phyloP scores from a whole-genome alignment of 2,797 vertebrate genomes.

The Prionace glauca region DNA sequence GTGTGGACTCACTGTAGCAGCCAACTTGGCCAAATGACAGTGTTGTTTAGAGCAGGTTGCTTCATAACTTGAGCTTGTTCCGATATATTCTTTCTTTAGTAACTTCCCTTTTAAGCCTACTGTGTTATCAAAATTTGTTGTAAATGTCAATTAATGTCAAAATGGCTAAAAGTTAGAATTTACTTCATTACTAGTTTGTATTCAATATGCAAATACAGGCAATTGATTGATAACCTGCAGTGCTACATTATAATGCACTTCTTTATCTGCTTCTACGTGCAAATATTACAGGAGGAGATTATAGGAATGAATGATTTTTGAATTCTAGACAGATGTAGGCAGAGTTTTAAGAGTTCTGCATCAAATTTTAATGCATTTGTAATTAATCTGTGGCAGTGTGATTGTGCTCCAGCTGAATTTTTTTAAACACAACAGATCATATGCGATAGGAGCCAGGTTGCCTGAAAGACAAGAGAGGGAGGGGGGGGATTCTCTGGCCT shows the following conservation, averaged over 20 bases:
- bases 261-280: not conserved
- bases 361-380: slow-evolving; percentile 6
- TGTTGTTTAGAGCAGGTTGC: not conserved
- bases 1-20: not conserved
- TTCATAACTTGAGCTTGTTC: not conserved
- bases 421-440: not conserved
- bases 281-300: not conserved
- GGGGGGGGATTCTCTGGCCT: too few species aligned
- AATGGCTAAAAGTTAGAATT: not conserved
- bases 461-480: not conserved
- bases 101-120: not conserved
- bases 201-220: not conserved
- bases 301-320: not conserved
- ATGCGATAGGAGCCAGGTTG: not conserved
- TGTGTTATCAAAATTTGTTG: not conserved
- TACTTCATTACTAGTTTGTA: not conserved
- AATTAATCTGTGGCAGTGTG: not conserved
- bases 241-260: slow-evolving; percentile 1
- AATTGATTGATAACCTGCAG: not conserved
- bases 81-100: not conserved
- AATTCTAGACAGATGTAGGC: not conserved
- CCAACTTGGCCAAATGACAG: not conserved
- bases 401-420: slow-evolving; percentile 3
- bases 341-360: not conserved
- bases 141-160: not conserved